phyloP scores from a whole-genome alignment of 2,113 vertebrate genomes.

The Trogon surrucura region DNA sequence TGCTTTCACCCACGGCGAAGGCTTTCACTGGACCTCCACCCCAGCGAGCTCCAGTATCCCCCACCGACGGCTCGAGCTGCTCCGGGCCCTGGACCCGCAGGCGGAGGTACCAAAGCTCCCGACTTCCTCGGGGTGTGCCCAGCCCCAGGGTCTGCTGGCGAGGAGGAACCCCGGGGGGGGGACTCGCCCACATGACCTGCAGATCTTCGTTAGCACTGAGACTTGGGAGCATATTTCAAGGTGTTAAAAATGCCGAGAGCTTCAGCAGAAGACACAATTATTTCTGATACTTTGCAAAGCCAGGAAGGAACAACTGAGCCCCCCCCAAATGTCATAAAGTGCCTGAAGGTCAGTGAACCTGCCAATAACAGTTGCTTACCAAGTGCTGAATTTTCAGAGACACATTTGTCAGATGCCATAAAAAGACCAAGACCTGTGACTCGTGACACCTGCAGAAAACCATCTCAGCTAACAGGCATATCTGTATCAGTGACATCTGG shows the following conservation, averaged over 20 bases:
- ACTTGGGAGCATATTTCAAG: neutral
- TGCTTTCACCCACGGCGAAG: neutral
- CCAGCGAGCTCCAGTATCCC: neutral
- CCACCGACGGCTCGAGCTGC: accelerated
- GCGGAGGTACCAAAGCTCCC: accelerated
- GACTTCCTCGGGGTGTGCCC: accelerated
- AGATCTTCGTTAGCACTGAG: accelerated
- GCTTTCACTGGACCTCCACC: too few species aligned
- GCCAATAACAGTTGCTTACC: neutral
- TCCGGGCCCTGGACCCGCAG: accelerated
- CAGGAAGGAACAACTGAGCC: neutral
- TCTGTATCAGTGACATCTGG: neutral
- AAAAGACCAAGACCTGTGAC: neutral
- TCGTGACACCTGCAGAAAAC: neutral
- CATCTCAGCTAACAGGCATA: neutral
- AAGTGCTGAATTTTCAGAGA: neutral
- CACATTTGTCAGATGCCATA: neutral
- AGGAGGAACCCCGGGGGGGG: accelerated
- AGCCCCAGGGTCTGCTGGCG: accelerated
- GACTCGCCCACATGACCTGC: accelerated
- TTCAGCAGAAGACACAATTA: neutral
- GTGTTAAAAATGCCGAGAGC: accelerated
- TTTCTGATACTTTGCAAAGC: neutral
- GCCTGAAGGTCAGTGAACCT: neutral
- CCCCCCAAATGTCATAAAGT: neutral